A percentile compares a stretch with the other conserved stretches of the same genome.
These are phyloP conservation scores for Stercorarius parasiticus DNA, from an alignment of 2,113 vertebrate genomes.

Conservation along the genomic window DNA sequence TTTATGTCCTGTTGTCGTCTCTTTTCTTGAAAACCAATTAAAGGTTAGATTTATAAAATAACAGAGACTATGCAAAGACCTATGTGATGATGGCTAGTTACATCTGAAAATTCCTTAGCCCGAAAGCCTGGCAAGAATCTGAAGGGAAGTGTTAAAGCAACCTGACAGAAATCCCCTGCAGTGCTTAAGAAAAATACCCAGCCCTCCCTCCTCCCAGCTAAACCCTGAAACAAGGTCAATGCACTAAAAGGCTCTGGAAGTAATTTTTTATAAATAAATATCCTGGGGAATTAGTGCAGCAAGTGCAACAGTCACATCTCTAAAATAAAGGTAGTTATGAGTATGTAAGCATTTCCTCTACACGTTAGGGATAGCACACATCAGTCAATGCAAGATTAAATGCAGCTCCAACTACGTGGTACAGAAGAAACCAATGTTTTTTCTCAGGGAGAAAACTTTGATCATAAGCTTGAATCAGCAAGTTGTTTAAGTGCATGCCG, in stretches of 20 bases:
- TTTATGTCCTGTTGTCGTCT: background rate
- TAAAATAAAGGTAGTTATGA: slow-evolving; percentile 38
- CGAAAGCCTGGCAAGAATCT: slow-evolving; percentile 43
- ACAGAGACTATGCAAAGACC: background rate
- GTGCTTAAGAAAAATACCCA: slow-evolving; percentile 39
- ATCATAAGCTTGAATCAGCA: background rate
- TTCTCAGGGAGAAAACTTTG: background rate
- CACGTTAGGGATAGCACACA: background rate
- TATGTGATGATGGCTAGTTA: slow-evolving; percentile 5
- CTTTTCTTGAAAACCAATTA: background rate
- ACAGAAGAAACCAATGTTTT: background rate
- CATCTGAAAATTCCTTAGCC: slow-evolving; percentile 46
- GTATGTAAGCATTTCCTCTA: slow-evolving; percentile 20
- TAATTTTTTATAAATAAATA: slow-evolving; percentile 64
- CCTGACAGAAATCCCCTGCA: slow-evolving; percentile 69
- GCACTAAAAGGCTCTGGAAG: slow-evolving; percentile 63
- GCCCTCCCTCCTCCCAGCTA: slow-evolving; percentile 17
- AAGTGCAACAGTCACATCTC: slow-evolving; percentile 33
- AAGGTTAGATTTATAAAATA: background rate
- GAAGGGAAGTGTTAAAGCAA: slow-evolving; percentile 62
- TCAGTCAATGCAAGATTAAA: background rate
- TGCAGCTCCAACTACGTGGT: background rate
- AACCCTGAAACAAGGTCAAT: slow-evolving; percentile 51
- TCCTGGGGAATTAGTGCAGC: slow-evolving; percentile 51
- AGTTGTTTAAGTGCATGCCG: background rate